phyloP scores from a whole-genome alignment of 2,888 invertebrate genomes.

The Eupeodes latifasciatus region DNA sequence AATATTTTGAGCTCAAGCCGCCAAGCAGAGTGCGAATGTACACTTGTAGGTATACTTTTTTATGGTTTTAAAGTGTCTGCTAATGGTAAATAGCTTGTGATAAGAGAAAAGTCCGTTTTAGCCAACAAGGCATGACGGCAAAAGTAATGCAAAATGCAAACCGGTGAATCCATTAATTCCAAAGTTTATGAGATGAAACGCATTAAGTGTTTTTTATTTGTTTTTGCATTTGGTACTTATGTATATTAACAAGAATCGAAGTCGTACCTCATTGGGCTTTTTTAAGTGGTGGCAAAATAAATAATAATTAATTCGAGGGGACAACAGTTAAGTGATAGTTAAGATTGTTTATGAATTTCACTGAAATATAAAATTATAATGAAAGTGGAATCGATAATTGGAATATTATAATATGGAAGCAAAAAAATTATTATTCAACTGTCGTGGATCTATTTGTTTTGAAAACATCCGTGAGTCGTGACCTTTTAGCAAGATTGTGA shows the following conservation, averaged over 20 bases:
- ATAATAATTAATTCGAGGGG: slow-evolving; percentile 63
- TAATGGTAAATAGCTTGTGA: slow-evolving; percentile 69
- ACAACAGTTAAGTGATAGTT: slow-evolving; percentile 38
- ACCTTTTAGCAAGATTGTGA: too few relatives aligned
- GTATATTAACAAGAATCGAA: neutral
- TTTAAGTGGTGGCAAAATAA: slow-evolving; percentile 54
- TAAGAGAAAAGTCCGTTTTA: slow-evolving; percentile 41
- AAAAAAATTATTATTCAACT: too few relatives aligned
- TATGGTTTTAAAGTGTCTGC: slow-evolving; percentile 74
- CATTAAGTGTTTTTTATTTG: slow-evolving; percentile 48
- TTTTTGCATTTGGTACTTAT: too few relatives aligned
- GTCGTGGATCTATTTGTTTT: too few relatives aligned
- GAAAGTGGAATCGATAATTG: neutral
- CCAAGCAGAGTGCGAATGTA: slow-evolving; percentile 58
- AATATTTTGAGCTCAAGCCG: neutral
- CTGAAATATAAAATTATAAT: neutral
- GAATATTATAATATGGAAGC: too few relatives aligned
- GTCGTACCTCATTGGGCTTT: slow-evolving; percentile 21
- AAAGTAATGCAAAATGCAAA: neutral
- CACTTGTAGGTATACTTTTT: slow-evolving; percentile 53
- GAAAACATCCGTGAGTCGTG: too few relatives aligned
- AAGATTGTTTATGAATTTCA: slow-evolving; percentile 52
- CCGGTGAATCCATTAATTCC: slow-evolving; percentile 70
- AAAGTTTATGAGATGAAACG: slow-evolving; percentile 61
- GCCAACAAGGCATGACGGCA: slow-evolving; percentile 4